A percentile compares a stretch with the other conserved stretches of the same genome.
Conservation (phyloP, 1,140 invertebrate genomes). For the Idris sp. region DNA sequence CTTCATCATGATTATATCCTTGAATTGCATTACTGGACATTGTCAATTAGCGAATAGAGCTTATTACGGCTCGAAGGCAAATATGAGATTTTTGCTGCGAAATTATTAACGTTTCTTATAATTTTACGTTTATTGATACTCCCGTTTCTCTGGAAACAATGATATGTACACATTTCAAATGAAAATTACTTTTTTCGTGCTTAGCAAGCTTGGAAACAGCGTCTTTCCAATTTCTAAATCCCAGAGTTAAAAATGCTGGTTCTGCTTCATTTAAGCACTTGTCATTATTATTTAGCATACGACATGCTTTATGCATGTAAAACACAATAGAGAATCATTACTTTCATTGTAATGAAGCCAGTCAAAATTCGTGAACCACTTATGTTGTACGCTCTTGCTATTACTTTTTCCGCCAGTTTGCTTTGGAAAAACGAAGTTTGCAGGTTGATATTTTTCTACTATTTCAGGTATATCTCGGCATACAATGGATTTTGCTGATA, state of each 20-base stretch:
- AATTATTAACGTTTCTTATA: neutral
- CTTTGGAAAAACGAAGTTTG: constrained; percentile 10
- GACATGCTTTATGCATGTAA: constrained; percentile 16
- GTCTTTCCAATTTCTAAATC: constrained; percentile 22
- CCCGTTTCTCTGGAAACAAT: constrained; percentile 6
- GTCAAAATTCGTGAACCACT: constrained; percentile 15
- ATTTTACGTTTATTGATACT: neutral
- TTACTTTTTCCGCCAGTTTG: constrained; percentile 3
- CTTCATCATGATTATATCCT: constrained; percentile 8
- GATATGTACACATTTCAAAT: constrained; percentile 10
- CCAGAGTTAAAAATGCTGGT: constrained; percentile 5
- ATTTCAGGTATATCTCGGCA: constrained; percentile 3
- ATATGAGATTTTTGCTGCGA: constrained; percentile 6
- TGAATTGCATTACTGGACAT: constrained; percentile 14
- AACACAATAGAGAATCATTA: constrained; percentile 15
- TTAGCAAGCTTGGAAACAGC: neutral
- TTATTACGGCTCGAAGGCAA: constrained; percentile 11
- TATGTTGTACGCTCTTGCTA: constrained; percentile 1
- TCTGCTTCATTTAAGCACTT: constrained; percentile 4
- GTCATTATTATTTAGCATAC: constrained; percentile 1
- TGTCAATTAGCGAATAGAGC: constrained; percentile 12
- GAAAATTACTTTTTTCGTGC: constrained; percentile 26
- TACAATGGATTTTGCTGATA: too few species aligned
- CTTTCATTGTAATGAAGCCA: constrained; percentile 17
- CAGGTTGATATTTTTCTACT: neutral